Evolutionary conservation across 2,113 vertebrate species (phyloP), one percentile per base, ranked within the genome.

Genomic region (Microtus richardsoni): DNA sequence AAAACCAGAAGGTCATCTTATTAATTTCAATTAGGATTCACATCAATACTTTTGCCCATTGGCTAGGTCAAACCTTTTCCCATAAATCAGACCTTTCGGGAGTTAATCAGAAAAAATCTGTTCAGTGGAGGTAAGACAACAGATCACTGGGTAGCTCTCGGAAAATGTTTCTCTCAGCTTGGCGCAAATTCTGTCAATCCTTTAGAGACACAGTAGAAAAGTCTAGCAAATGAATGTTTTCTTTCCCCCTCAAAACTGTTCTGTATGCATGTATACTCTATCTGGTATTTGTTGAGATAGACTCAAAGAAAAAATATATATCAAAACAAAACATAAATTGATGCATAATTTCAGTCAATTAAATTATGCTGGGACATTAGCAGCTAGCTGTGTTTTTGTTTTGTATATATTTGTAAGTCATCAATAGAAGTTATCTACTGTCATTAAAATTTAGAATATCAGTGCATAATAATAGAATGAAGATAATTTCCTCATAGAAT

Each of bases 41-140:
- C 49, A 91, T 94, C 75, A 90, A 88, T 94, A 90, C 19, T 88
- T 92, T 74, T 83, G 28, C 64, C 80, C 33, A 60, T 7, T 68
- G 75, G 58, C 21, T 44, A 96, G 14, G 21, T 28, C 19, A 88
- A 91, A 94, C 19, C 0, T 80, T 95, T 91, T 70, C 39, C 77
- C 86, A 90, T 87, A 95, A 83, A 49, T 66, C 30, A 92, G 41
- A 90, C 75, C 68, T 75, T 91, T 73, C 85, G 77, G 28, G 91
- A 91, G 33, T 80, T 62, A 92, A 94, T 95, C 68, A 94, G 58
- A 85, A 96, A 95, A 95, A 88, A 96, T 92, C 64, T 94, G 70
- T 84, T 79, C 22, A 3, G 41, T 49, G 49, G 71, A 22, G 39
- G 78, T 88, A 95, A 93, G 94, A 62, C 47, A 88, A 90, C 6